Evolutionary conservation across 2,797 vertebrate genomes (phyloP).

Genomic region (Gambusia yucatana): DNA sequence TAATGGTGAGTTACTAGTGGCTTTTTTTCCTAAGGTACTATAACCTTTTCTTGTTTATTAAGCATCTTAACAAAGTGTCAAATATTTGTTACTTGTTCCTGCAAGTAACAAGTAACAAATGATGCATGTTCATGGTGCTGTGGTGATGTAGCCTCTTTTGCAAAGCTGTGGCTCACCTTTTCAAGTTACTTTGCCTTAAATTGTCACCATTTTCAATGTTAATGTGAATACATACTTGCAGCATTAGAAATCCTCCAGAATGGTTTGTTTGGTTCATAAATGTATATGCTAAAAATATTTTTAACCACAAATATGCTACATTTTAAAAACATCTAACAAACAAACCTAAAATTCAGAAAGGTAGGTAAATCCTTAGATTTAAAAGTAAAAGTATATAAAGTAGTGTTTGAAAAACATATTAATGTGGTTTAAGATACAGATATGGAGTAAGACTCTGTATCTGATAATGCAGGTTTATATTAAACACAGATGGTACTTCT

Average conservation of each 20-base stretch:
- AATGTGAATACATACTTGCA: too few species aligned
- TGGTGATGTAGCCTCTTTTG: background rate
- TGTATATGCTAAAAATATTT: background rate
- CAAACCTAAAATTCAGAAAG: background rate
- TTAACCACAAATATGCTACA: background rate
- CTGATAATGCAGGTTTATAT: conserved; percentile 12
- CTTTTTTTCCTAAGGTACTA: background rate
- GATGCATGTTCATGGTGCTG: background rate
- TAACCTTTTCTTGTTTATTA: background rate
- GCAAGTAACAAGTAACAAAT: background rate
- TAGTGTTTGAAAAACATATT: background rate
- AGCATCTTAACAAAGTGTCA: background rate
- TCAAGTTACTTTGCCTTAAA: too few species aligned
- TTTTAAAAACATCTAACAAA: background rate
- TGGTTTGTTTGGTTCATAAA: background rate
- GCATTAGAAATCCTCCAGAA: background rate
- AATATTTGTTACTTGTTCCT: background rate
- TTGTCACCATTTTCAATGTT: too few species aligned
- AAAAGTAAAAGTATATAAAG: background rate
- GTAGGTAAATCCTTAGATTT: background rate
- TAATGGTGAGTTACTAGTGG: background rate
- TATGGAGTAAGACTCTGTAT: background rate
- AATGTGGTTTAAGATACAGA: background rate
- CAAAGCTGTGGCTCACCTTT: background rate
- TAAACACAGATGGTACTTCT: background rate